A percentile compares a stretch with the other conserved stretches of the same genome.
Evolutionary conservation across 2,797 vertebrate genomes (phyloP).

Genomic region (Pseudopleuronectes americanus): DNA sequence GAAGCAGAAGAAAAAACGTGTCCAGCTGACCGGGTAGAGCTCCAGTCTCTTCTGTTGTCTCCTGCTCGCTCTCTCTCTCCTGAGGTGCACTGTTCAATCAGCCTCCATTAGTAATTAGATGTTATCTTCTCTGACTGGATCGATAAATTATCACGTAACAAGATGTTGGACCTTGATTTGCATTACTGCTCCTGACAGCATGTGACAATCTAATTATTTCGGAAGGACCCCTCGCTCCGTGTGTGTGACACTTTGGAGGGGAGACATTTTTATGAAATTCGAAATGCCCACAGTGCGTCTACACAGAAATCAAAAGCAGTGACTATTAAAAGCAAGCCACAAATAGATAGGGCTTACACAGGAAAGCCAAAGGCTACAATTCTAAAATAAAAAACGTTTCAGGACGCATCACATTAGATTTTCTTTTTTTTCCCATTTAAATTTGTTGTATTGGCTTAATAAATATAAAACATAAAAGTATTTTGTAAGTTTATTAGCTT

Average conservation of each 20-base stretch:
- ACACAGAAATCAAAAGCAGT: constrained; percentile 33
- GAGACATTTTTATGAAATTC: constrained; percentile 45
- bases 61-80: constrained; percentile 22
- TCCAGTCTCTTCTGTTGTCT: constrained; percentile 5
- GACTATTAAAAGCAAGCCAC: constrained; percentile 38
- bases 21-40: constrained; percentile 39
- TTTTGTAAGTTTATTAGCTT: constrained; percentile 26
- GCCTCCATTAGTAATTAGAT: constrained; percentile 71
- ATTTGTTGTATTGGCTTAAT: constrained; percentile 32
- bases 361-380: constrained; percentile 13
- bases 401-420: constrained; percentile 14
- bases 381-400: constrained; percentile 23
- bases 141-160: constrained; percentile 76
- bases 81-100: constrained; percentile 63
- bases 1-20: constrained; percentile 6
- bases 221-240: constrained; percentile 45
- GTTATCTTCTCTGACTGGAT: constrained; percentile 73
- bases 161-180: constrained; percentile 72
- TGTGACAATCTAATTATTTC: constrained; percentile 70
- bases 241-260: constrained; percentile 49
- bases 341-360: constrained; percentile 20
- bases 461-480: constrained; percentile 27
- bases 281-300: constrained; percentile 30
- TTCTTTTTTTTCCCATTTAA: constrained; percentile 7
- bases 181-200: constrained; percentile 63